A percentile compares a stretch with the other conserved stretches of the same genome.
These are phyloP conservation scores for Poecile atricapillus DNA, from an alignment of 2,113 vertebrate species.

Conservation along the genomic window DNA sequence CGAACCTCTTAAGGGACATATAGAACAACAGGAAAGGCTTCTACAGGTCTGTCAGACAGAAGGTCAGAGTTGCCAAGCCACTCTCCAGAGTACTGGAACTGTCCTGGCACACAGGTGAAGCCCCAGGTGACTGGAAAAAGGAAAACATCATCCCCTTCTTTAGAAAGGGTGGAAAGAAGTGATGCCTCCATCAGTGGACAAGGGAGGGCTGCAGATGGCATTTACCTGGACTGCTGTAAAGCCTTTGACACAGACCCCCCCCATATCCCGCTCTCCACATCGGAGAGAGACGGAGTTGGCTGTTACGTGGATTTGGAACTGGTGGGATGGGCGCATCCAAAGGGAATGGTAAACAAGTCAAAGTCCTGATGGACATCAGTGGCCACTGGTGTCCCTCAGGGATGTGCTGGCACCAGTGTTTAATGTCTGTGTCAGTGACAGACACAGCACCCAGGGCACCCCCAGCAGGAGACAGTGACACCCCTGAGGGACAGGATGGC, in stretches of 20 bases:
- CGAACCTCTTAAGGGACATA: not conserved
- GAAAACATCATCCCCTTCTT: too few species aligned
- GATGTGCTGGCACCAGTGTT: not conserved
- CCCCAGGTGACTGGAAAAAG: not conserved
- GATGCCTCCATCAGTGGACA: too few species aligned
- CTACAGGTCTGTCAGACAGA: not conserved
- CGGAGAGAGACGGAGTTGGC: not conserved
- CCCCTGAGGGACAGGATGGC: not conserved
- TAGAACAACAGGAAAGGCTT: not conserved
- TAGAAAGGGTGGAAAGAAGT: not conserved
- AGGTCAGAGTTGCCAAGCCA: not conserved
- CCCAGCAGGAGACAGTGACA: not conserved
- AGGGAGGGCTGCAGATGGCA: not conserved
- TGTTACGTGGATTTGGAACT: not conserved
- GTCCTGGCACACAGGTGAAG: not conserved
- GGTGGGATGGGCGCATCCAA: not conserved
- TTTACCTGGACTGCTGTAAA: not conserved
- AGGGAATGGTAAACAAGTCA: not conserved
- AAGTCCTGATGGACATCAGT: not conserved
- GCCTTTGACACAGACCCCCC: not conserved
- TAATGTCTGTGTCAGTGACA: not conserved
- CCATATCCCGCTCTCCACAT: rapidly evolving
- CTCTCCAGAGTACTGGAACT: too few species aligned
- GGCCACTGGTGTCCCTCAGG: not conserved
- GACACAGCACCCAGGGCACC: not conserved